Conservation (phyloP, 2,113 vertebrate species). For the Alligator sinensis region DNA sequence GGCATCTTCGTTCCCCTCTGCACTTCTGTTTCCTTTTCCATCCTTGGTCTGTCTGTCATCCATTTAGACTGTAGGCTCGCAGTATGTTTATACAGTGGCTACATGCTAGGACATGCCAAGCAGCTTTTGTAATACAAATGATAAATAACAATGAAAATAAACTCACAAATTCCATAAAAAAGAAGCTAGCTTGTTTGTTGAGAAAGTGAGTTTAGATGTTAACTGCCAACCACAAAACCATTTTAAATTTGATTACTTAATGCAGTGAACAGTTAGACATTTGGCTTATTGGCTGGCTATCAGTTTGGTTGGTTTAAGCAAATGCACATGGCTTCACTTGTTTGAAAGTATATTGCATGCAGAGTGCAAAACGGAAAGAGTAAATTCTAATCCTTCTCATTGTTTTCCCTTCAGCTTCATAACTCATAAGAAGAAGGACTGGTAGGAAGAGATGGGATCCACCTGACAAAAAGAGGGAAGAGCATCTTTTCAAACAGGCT, state of each 20-base stretch:
- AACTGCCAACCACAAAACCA: neutral
- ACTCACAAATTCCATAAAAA: neutral
- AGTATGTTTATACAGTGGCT: rapidly evolving
- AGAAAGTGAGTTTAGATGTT: neutral
- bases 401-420: neutral
- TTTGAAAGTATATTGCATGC: neutral
- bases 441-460: no score
- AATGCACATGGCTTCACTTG: neutral
- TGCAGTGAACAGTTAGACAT: neutral
- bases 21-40: rapidly evolving
- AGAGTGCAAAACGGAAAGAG: neutral
- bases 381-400: neutral
- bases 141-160: neutral
- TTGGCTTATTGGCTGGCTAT: neutral
- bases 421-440: no score
- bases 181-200: neutral
- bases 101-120: neutral
- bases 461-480: no score
- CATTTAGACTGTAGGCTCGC: neutral
- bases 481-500: no score
- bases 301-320: neutral
- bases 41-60: neutral
- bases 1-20: neutral
- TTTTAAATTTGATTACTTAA: rapidly evolving
- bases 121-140: neutral